phyloP scores from a whole-genome alignment of 2,797 vertebrate species.

The Hippocampus kuda region DNA sequence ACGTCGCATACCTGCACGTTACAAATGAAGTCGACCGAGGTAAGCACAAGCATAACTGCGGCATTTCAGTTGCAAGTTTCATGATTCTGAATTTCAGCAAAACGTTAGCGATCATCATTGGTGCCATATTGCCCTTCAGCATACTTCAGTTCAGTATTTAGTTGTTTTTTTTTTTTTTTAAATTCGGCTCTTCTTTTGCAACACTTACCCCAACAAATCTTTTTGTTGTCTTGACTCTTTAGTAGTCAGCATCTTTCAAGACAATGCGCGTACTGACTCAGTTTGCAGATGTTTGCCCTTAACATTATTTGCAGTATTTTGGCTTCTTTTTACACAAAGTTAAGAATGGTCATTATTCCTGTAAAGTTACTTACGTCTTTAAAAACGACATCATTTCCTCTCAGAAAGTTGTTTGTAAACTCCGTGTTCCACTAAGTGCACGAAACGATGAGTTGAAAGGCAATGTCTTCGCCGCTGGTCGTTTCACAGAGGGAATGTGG shows the following conservation, averaged over 20 bases:
- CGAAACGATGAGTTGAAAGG: neutral
- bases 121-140: neutral
- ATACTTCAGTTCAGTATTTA: neutral
- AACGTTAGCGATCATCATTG: neutral
- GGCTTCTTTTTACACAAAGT: no score
- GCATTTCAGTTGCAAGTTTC: neutral
- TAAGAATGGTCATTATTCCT: neutral
- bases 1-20: neutral
- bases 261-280: neutral
- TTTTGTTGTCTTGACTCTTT: no score
- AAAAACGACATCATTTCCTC: neutral
- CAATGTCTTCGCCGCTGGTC: neutral
- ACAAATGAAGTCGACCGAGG: neutral
- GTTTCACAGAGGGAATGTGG: constrained; percentile 25
- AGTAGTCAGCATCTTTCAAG: no score
- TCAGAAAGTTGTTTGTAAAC: neutral
- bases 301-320: no score
- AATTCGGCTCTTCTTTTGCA: no score
- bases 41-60: neutral
- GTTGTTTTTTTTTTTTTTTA: no score
- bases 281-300: neutral
- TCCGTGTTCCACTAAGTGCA: neutral
- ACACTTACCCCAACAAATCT: no score
- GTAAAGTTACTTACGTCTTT: no score
- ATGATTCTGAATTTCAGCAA: neutral